Conservation (phyloP, 2,888 invertebrate species). For the Brenthis daphne region DNA sequence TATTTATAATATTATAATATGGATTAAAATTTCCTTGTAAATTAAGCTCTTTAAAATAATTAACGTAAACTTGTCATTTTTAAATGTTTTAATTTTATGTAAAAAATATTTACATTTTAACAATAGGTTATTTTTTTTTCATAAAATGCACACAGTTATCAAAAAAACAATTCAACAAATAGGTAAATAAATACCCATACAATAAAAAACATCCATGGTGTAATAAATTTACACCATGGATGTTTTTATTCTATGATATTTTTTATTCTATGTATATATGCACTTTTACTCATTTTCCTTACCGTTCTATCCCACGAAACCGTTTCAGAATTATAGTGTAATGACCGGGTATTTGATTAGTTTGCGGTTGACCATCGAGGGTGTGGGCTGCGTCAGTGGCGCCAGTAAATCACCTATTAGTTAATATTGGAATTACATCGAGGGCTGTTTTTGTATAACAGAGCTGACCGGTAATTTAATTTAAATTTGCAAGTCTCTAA, state of each 20-base stretch:
- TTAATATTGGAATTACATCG: slow-evolving; percentile 42
- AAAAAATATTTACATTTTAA: no score
- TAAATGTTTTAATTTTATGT: no score
- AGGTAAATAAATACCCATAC: no score
- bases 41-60: no score
- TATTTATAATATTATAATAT: no score
- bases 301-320: slow-evolving; percentile 50
- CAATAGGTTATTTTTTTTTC: no score
- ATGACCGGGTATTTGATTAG: slow-evolving; percentile 77
- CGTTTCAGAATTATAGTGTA: slow-evolving; percentile 71
- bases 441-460: slow-evolving; percentile 5
- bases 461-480: slow-evolving; percentile 5
- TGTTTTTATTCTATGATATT: slow-evolving; percentile 29
- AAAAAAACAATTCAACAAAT: no score
- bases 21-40: no score
- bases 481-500: slow-evolving; percentile 2
- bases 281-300: slow-evolving; percentile 58
- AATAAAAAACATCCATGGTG: no score
- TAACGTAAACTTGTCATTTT: no score
- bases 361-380: slow-evolving; percentile 69
- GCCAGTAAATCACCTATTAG: slow-evolving; percentile 70
- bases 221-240: no score
- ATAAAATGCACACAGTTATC: no score
- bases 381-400: slow-evolving; percentile 57
- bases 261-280: slow-evolving; percentile 27